Base-by-base conservation (phyloP, 1,140 invertebrate genomes). In the Samia ricini region DNA sequence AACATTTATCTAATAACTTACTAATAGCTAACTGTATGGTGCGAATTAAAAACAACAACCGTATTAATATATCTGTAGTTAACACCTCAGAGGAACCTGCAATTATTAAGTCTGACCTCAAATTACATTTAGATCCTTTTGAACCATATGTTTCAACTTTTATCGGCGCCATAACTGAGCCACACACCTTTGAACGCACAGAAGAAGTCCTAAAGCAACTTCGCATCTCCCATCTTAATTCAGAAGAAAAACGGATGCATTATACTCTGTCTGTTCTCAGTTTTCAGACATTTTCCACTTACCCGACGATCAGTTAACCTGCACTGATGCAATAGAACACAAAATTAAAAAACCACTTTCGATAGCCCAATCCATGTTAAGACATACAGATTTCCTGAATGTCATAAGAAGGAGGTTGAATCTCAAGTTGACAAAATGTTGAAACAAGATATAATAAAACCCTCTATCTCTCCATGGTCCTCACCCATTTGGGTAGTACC, bases 261-360 rank as follows among this genome's bases (percentile, higher is more conserved):
- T 75, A 0, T 55, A 49, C 8, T 51, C 62, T 20, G 18, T 64
- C 2, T 69, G 63, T 51, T 50, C 24, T 51, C 18, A 70, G 54
- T 73, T 62, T 33, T 49, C 62, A 10, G 64, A 70, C 52, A 63
- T 73, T 19, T 71, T 74, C 42, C 60, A 62, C 26, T 19, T 66
- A 58, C 63, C 66, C 21, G 60, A 58, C n/a, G 63, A 71, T 19
- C 7, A 36, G 24, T 56, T 71, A 12, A 66, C 69, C 0, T 64
- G 24, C 36, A 74, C 69, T 10, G 20, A 61, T 29, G 61, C 29
- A 18, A 36, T 66, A 0, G 19, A 67, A 51, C 70, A 75, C 48
- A 29, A 69, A 61, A 75, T 75, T 7, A 55, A 56, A 52, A 69
- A 15, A 36, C 33, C 10, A 62, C 51, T 19, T 29, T 56, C 50